Evolutionary conservation across 2,888 invertebrate species (phyloP).

Genomic region (Pyrrhosoma nymphula): DNA sequence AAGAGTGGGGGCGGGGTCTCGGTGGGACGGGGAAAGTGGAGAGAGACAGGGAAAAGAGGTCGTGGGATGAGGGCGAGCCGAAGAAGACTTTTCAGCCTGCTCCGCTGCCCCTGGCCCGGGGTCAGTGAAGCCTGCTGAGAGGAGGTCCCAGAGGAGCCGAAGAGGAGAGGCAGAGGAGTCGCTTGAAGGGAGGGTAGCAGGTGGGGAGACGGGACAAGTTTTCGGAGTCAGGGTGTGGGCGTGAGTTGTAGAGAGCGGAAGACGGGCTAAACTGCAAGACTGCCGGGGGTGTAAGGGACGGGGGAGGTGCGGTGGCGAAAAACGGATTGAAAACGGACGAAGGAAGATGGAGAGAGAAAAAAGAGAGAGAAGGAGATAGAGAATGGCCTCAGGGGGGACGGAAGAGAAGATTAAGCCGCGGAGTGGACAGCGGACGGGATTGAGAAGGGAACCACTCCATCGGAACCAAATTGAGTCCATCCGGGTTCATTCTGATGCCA

Average conservation of each 20-base stretch:
- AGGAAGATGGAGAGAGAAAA: neutral
- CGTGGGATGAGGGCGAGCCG: neutral
- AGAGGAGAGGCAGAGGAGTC: neutral
- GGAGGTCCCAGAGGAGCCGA: conserved; percentile 21
- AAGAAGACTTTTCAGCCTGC: conserved; percentile 31
- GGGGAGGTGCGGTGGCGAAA: conserved; percentile 9
- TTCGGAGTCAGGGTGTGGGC: neutral
- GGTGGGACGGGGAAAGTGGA: neutral
- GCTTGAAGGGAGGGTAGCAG: neutral
- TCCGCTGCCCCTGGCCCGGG: conserved; percentile 40
- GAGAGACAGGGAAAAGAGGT: neutral
- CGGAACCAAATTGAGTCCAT: neutral
- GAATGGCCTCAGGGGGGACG: neutral
- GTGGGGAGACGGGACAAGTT: conserved; percentile 12
- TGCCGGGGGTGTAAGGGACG: neutral
- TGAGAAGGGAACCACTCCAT: neutral
- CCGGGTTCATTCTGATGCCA: neutral
- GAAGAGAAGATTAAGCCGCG: neutral
- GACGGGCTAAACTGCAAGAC: conserved; percentile 1
- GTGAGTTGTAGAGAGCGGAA: conserved; percentile 45
- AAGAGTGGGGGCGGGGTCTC: neutral
- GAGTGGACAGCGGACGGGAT: neutral
- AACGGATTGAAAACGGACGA: conserved; percentile 7
- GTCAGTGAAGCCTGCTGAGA: conserved; percentile 60
- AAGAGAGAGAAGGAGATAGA: neutral